phyloP scores from a whole-genome alignment of 1,140 invertebrate species.

The Halotydeus destructor region DNA sequence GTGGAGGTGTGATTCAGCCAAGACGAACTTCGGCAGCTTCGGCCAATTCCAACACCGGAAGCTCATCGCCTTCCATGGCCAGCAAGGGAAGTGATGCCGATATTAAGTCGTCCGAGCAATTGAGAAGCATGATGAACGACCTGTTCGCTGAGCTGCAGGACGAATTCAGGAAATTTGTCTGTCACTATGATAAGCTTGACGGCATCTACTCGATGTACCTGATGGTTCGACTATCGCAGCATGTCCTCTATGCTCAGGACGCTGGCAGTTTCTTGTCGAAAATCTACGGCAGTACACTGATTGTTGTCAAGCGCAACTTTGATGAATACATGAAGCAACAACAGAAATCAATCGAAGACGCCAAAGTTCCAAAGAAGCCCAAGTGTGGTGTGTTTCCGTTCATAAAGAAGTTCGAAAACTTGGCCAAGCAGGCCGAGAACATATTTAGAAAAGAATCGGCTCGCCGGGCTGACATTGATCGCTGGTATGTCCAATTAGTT shows the following conservation, averaged over 20 bases:
- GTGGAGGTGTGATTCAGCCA: not conserved
- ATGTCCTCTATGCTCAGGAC: slow-evolving; percentile 72
- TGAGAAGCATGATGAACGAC: slow-evolving; percentile 49
- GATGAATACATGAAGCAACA: slow-evolving; percentile 79
- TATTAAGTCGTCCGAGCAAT: slow-evolving; percentile 18
- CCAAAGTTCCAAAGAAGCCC: slow-evolving; percentile 39
- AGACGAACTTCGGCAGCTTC: not conserved
- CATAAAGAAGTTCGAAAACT: slow-evolving; percentile 73
- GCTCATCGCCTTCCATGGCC: slow-evolving; percentile 10
- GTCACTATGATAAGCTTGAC: slow-evolving; percentile 62
- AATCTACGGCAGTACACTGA: slow-evolving; percentile 61
- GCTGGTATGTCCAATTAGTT: slow-evolving; percentile 73
- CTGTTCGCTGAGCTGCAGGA: slow-evolving; percentile 65
- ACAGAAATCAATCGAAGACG: slow-evolving; percentile 56
- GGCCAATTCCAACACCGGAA: slow-evolving; percentile 6
- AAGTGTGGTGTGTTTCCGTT: slow-evolving; percentile 83
- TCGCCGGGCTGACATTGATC: slow-evolving; percentile 79
- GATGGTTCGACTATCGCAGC: slow-evolving; percentile 62
- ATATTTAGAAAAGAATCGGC: slow-evolving; percentile 62
- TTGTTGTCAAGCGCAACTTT: slow-evolving; percentile 83
- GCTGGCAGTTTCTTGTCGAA: slow-evolving; percentile 69
- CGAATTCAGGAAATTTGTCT: slow-evolving; percentile 62
- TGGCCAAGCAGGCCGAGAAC: slow-evolving; percentile 60
- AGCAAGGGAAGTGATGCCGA: slow-evolving; percentile 8
- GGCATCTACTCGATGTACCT: slow-evolving; percentile 78